Evolutionary conservation across 2,113 vertebrate species (phyloP).

Genomic region (Rhodinocichla rosea): DNA sequence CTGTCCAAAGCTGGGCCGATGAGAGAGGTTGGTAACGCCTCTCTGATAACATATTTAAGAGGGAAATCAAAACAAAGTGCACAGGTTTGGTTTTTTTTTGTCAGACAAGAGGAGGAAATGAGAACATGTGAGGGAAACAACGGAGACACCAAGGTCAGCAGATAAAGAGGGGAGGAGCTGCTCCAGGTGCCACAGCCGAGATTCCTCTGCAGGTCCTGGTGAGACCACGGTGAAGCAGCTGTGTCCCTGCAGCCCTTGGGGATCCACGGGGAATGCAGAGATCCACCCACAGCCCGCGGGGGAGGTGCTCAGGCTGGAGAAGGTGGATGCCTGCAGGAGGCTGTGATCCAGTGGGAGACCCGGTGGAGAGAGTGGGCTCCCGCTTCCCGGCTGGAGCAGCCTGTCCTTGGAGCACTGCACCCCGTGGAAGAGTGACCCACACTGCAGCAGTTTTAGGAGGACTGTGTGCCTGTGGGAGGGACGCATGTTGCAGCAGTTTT

Average conservation of each 20-base stretch:
- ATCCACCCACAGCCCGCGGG: rapidly evolving
- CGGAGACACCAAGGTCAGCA: neutral
- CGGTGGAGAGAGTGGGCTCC: neutral
- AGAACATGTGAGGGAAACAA: neutral
- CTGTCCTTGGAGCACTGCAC: neutral
- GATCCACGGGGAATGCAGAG: neutral
- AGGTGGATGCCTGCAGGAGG: neutral
- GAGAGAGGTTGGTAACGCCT: rapidly evolving
- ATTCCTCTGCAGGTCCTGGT: neutral
- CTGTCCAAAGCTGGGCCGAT: neutral
- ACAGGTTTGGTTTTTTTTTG: neutral
- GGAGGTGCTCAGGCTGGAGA: neutral
- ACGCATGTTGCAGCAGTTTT: neutral
- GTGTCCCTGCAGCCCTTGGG: neutral
- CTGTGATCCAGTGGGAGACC: neutral
- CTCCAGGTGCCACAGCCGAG: rapidly evolving
- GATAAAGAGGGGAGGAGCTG: neutral
- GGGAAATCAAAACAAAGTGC: neutral
- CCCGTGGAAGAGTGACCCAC: neutral
- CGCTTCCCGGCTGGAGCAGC: neutral
- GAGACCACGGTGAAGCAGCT: neutral
- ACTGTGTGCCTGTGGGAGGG: neutral
- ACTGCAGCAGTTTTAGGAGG: neutral
- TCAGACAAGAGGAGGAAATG: no score
- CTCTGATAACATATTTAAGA: neutral